A percentile compares a stretch with the other conserved stretches of the same genome.
phyloP scores from a whole-genome alignment of 2,888 invertebrate species.

The Auanema freiburgensis region DNA sequence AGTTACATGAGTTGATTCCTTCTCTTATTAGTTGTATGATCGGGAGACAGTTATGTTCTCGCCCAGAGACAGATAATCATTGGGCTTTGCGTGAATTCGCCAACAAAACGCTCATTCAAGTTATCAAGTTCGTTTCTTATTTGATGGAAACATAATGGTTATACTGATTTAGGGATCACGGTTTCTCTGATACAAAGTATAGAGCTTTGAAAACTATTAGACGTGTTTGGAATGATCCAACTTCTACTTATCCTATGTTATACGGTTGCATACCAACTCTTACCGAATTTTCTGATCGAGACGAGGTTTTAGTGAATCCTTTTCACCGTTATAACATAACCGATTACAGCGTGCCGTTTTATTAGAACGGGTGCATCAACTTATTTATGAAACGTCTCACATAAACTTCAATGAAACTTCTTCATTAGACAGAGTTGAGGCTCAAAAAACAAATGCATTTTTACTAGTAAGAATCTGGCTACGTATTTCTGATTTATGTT shows the following conservation, averaged over 20 bases:
- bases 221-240: slow-evolving; percentile 14
- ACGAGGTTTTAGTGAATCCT: slow-evolving; percentile 8
- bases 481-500: no score
- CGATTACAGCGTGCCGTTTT: not conserved
- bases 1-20: slow-evolving; percentile 46
- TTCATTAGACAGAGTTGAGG: no score
- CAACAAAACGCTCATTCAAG: slow-evolving; percentile 30
- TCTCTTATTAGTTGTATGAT: slow-evolving; percentile 42
- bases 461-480: no score
- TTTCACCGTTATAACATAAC: not conserved
- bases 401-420: no score
- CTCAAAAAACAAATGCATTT: no score
- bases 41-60: slow-evolving; percentile 31
- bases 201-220: slow-evolving; percentile 9
- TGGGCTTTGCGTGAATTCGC: slow-evolving; percentile 47
- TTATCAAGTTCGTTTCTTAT: slow-evolving; percentile 26
- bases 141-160: not conserved
- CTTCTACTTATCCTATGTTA: slow-evolving; percentile 3
- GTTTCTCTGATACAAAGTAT: not conserved
- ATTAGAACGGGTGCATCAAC: not conserved
- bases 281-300: slow-evolving; percentile 6
- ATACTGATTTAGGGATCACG: slow-evolving; percentile 8
- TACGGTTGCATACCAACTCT: slow-evolving; percentile 15
- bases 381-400: no score
- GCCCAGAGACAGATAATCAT: slow-evolving; percentile 42